A percentile compares a stretch with the other conserved stretches of the same genome.
phyloP scores from a whole-genome alignment of 2,888 invertebrate species.

The Acholoe squamosa region DNA sequence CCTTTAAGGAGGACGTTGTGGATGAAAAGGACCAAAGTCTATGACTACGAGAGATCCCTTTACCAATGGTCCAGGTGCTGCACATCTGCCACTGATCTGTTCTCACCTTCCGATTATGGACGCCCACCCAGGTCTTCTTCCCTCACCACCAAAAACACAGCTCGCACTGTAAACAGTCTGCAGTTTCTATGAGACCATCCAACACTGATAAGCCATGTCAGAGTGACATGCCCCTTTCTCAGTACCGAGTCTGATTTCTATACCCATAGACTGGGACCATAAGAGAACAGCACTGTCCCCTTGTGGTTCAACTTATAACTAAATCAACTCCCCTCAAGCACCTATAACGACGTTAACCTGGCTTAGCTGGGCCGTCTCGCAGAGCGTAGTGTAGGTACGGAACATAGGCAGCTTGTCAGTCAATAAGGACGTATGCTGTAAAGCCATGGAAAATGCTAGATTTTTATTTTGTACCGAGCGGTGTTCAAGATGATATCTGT shows the following conservation, averaged over 20 bases:
- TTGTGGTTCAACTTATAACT: neutral
- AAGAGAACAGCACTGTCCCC: neutral
- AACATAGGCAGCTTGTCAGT: no score
- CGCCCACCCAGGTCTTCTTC: neutral
- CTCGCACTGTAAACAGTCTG: neutral
- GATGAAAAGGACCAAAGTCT: neutral
- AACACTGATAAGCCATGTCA: neutral
- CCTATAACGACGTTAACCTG: no score
- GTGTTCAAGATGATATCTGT: no score
- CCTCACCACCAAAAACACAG: neutral
- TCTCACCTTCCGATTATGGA: conserved; percentile 14
- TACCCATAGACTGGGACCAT: neutral
- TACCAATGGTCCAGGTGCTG: neutral
- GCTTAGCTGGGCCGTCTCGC: no score
- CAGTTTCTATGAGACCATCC: neutral
- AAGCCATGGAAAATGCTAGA: no score
- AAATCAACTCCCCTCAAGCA: neutral
- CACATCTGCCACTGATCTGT: conserved; percentile 16
- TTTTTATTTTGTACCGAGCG: no score
- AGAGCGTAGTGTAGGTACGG: no score
- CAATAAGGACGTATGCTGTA: no score
- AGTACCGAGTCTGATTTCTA: no score
- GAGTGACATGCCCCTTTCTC: neutral
- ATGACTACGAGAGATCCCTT: no score
- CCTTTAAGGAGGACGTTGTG: neutral